These are phyloP conservation scores for Ophion obscuratus DNA, from an alignment of 2,888 invertebrate species.

Conservation along the genomic window DNA sequence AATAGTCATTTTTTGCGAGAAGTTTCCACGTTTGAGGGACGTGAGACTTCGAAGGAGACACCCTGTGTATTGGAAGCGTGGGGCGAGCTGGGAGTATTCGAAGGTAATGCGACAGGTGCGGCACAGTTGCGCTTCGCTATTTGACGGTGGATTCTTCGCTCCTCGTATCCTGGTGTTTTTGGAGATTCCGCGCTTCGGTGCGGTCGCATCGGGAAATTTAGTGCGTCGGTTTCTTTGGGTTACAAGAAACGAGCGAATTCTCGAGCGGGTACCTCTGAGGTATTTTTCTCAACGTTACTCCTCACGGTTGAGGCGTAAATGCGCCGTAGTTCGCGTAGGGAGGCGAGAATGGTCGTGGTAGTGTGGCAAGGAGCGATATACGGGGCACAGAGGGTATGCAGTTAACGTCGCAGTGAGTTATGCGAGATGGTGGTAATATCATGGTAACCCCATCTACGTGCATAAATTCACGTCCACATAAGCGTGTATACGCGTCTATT, in stretches of 20 bases:
- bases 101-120: slow-evolving; percentile 31
- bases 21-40: neutral
- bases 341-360: neutral
- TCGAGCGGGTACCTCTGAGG: slow-evolving; percentile 51
- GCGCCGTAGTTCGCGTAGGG: slow-evolving; percentile 12
- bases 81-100: neutral
- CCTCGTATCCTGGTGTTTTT: neutral
- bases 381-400: neutral
- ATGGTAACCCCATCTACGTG: neutral
- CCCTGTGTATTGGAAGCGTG: neutral
- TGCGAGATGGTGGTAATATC: slow-evolving; percentile 15
- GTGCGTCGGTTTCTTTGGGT: neutral
- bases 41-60: neutral
- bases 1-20: neutral
- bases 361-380: neutral
- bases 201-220: neutral
- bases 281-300: slow-evolving; percentile 54
- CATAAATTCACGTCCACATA: neutral
- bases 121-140: slow-evolving; percentile 42
- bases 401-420: slow-evolving; percentile 9
- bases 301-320: slow-evolving; percentile 16
- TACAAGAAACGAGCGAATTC: neutral
- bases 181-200: neutral
- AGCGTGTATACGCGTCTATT: slow-evolving; percentile 3
- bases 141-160: slow-evolving; percentile 12